Evolutionary conservation across 2,797 vertebrate genomes (phyloP), one percentile per base, ranked within the genome.

Genomic region (Malurus splendens): DNA sequence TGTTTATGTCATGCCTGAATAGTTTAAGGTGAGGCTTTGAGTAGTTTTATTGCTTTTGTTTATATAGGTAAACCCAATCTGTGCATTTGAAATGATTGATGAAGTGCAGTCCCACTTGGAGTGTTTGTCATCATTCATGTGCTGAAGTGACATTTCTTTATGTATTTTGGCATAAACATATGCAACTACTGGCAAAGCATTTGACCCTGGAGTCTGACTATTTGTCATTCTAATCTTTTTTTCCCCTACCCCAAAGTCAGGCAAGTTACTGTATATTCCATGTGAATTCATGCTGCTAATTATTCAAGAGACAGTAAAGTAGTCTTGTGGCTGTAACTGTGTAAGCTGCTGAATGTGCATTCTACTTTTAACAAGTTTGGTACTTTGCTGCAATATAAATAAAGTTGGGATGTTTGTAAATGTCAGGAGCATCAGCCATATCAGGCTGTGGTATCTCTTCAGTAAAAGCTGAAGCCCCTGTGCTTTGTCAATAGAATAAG

Each of bases 151-250:
- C 97, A 97, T 97, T 98, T 97, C 97, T 97, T 97, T 98, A 97
- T 98, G 97, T 97, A 98, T 98, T 98, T 97, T 97, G 97, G 96
- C 97, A 97, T 97, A 98, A 98, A 98, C 97, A 98, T 97, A 98
- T 97, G 97, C 97, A 98, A 97, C 96, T 95, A 97, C 97, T 97
- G 97, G 97, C 97, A 97, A 98, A 98, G 96, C 96, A 96, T 97
- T 98, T 98, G 97, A 98, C 97, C 97, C 96, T 96, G 96, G 96
- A 97, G 96, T 97, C 96, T 96, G 96, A 97, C 96, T 97, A 97
- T 98, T 97, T 97, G 97, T 98, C 97, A 97, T 97, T 97, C 96
- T 97, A 96, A 97, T 97, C 94, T 97, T 94, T 96, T 94, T 95
- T 84, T 89, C 82, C 59, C 32, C 54, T 90, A 90, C 86, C 88